Conservation (phyloP, 2,797 vertebrate species). For the Macroramphosus scolopax region DNA sequence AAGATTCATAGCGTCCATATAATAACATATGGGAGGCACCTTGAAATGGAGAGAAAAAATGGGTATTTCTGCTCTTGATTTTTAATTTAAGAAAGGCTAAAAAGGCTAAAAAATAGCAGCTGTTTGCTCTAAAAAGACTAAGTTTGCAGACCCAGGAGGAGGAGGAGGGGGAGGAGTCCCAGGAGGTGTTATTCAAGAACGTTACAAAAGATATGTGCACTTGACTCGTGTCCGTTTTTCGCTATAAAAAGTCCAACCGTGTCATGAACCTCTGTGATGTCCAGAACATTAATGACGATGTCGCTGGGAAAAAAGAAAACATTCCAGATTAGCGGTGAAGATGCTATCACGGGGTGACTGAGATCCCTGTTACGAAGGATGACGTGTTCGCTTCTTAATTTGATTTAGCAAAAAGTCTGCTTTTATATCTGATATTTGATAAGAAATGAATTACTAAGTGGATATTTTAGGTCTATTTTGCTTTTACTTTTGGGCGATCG, state of each 20-base stretch:
- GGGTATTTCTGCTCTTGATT: slow-evolving; percentile 15
- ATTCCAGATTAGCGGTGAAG: slow-evolving; percentile 44
- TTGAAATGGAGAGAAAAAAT: slow-evolving; percentile 10
- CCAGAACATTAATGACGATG: slow-evolving; percentile 46
- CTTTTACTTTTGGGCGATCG: slow-evolving; percentile 18
- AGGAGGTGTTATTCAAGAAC: slow-evolving; percentile 58
- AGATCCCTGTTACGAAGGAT: slow-evolving; percentile 41
- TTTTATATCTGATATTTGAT: slow-evolving; percentile 34
- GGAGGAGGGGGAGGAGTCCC: slow-evolving; percentile 51
- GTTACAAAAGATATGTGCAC: slow-evolving; percentile 64
- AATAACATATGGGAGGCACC: slow-evolving; percentile 3
- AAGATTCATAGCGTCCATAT: too few species aligned
- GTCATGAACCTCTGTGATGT: slow-evolving; percentile 54
- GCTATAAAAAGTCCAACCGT: slow-evolving; percentile 55
- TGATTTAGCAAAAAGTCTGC: slow-evolving; percentile 18
- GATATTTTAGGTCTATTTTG: too few species aligned
- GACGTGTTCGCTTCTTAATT: slow-evolving; percentile 35
- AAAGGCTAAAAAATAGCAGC: slow-evolving; percentile 50
- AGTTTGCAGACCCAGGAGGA: slow-evolving; percentile 39
- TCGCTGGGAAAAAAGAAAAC: slow-evolving; percentile 41
- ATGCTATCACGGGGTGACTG: slow-evolving; percentile 34
- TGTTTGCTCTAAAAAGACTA: too few species aligned
- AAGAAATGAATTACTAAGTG: slow-evolving; percentile 29
- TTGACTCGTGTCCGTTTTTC: slow-evolving; percentile 66
- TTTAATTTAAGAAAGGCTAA: too few species aligned